Evolutionary conservation across 2,888 invertebrate genomes (phyloP).

Genomic region (Agriotes lineatus): DNA sequence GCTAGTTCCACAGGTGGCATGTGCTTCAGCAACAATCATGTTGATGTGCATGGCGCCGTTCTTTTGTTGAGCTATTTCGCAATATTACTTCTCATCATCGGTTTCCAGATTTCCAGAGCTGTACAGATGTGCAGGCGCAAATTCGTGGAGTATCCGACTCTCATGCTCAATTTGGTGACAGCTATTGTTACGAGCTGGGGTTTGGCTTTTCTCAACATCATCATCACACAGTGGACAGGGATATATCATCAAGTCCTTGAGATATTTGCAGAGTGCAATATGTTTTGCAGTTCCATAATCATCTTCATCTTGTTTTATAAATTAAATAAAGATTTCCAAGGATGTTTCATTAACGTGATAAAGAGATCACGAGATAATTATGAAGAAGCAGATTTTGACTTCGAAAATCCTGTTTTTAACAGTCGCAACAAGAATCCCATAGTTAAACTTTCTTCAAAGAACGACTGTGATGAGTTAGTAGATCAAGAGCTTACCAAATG

Average conservation of each 20-base stretch:
- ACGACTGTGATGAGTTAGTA: too few relatives aligned
- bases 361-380: background rate
- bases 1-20: background rate
- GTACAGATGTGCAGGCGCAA: conserved; percentile 9
- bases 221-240: too few relatives aligned
- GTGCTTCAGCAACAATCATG: background rate
- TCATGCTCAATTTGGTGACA: conserved; percentile 4
- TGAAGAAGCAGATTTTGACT: conserved; percentile 23
- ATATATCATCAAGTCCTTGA: background rate
- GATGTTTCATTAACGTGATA: conserved; percentile 1
- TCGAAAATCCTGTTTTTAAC: conserved; percentile 11
- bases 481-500: too few relatives aligned
- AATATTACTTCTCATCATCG: too few relatives aligned
- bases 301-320: conserved; percentile 7
- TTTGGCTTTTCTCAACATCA: background rate
- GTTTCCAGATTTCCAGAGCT: background rate
- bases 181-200: conserved; percentile 14
- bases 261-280: background rate
- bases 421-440: too few relatives aligned
- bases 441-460: too few relatives aligned
- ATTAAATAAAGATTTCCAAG: conserved; percentile 14
- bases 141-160: background rate
- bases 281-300: conserved; percentile 1
- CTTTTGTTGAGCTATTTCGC: background rate
- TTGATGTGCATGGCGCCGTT: background rate